These are phyloP conservation scores for Hydropsyche tenuis DNA, from an alignment of 1,140 invertebrate species.

Conservation along the genomic window DNA sequence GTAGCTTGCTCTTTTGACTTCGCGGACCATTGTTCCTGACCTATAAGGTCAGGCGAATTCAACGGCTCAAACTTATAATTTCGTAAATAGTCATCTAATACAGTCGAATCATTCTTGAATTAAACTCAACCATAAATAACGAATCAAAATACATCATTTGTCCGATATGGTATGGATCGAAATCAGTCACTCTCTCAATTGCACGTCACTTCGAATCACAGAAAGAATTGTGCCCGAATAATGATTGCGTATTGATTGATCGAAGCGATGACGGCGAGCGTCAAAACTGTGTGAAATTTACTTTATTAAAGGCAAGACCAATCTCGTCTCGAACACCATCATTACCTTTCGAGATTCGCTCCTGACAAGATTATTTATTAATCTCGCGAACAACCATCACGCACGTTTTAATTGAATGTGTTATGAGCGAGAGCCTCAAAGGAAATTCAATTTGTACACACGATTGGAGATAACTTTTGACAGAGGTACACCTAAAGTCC, in stretches of 20 bases:
- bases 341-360: not conserved
- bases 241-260: constrained; percentile 26
- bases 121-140: no score
- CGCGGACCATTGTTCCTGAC: no score
- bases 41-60: no score
- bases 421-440: not conserved
- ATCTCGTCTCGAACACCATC: not conserved
- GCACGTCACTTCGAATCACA: not conserved
- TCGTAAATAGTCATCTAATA: no score
- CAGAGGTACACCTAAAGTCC: not conserved
- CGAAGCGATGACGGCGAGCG: constrained; percentile 15
- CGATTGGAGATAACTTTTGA: constrained; percentile 20
- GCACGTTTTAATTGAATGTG: constrained; percentile 33
- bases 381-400: constrained; percentile 15
- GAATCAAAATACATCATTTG: no score
- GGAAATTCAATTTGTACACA: constrained; percentile 1
- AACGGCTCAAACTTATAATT: no score
- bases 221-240: not conserved
- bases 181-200: no score
- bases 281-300: constrained; percentile 41
- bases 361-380: constrained; percentile 31
- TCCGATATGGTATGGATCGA: no score
- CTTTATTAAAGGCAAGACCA: not conserved
- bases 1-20: no score
- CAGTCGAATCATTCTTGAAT: no score